phyloP scores from a whole-genome alignment of 2,797 vertebrate genomes.

The Picus viridis region DNA sequence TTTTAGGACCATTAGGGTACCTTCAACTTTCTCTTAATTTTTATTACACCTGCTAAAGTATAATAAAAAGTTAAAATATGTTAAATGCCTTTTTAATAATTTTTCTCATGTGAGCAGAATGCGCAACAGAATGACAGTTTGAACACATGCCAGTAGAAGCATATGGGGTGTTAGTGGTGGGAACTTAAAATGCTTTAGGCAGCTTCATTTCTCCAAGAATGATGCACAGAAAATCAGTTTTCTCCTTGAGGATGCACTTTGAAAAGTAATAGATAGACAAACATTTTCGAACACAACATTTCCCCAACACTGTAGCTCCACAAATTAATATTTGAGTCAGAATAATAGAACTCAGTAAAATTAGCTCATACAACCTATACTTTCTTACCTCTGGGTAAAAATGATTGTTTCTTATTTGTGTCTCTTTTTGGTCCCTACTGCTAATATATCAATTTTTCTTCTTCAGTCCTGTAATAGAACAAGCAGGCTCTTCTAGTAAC shows the following conservation, averaged over 20 bases:
- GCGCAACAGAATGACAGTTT: constrained; percentile 19
- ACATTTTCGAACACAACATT: constrained; percentile 37
- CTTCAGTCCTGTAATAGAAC: neutral
- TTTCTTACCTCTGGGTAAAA: constrained; percentile 62
- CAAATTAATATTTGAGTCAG: constrained; percentile 63
- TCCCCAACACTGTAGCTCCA: constrained; percentile 3
- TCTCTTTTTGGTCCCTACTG: constrained; percentile 12
- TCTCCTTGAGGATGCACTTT: constrained; percentile 49
- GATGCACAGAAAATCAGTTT: constrained; percentile 46
- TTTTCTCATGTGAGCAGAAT: constrained; percentile 7
- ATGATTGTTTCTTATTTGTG: constrained; percentile 58
- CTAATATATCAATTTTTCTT: constrained; percentile 48
- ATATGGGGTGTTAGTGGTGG: constrained; percentile 23
- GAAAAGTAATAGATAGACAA: constrained; percentile 23
- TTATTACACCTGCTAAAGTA: neutral
- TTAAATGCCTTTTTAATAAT: neutral
- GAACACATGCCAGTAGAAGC: neutral
- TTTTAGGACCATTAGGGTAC: neutral
- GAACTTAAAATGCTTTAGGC: constrained; percentile 41
- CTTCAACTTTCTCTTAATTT: neutral
- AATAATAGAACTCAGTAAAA: constrained; percentile 58
- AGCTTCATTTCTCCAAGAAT: constrained; percentile 43
- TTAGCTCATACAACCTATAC: constrained; percentile 12
- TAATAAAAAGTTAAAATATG: constrained; percentile 27
- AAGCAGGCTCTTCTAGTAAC: constrained; percentile 34